phyloP scores from a whole-genome alignment of 1,140 invertebrate species.

The Bactericera cockerelli region DNA sequence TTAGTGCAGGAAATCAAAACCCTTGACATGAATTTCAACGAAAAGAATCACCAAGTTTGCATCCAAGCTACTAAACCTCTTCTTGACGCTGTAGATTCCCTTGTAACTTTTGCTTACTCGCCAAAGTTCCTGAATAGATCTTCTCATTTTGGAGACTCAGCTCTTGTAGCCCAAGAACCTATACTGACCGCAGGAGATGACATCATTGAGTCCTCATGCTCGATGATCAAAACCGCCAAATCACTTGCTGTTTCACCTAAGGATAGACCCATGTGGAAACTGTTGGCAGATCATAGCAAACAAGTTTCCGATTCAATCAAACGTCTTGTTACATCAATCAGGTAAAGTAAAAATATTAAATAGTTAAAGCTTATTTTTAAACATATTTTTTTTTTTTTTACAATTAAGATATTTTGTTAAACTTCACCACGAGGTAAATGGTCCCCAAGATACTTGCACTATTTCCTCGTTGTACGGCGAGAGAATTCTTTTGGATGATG shows the following conservation, averaged over 20 bases:
- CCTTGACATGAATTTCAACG: conserved; percentile 39
- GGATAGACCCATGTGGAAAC: conserved; percentile 86
- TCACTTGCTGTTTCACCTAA: conserved; percentile 73
- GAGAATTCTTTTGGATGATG: too few species aligned
- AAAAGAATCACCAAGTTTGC: conserved; percentile 44
- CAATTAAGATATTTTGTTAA: not conserved
- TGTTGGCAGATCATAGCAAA: conserved; percentile 82
- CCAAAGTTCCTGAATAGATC: conserved; percentile 85
- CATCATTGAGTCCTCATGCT: conserved; percentile 53
- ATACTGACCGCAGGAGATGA: conserved; percentile 69
- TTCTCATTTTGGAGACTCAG: conserved; percentile 71
- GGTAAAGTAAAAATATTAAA: conserved; percentile 29
- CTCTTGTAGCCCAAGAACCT: conserved; percentile 64
- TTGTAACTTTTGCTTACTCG: conserved; percentile 84
- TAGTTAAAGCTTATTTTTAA: not conserved
- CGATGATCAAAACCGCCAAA: conserved; percentile 82
- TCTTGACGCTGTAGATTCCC: conserved; percentile 75
- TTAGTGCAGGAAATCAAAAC: conserved; percentile 92
- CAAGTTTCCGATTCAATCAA: conserved; percentile 94
- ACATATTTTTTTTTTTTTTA: not conserved
- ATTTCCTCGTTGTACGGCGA: too few species aligned
- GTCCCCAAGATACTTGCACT: too few species aligned
- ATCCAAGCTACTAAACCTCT: conserved; percentile 69
- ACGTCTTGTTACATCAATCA: conserved; percentile 73
- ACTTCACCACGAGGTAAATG: too few species aligned